These are phyloP conservation scores for Pseudotriccus pelzelni DNA, from an alignment of 2,797 vertebrate species.

Conservation along the genomic window DNA sequence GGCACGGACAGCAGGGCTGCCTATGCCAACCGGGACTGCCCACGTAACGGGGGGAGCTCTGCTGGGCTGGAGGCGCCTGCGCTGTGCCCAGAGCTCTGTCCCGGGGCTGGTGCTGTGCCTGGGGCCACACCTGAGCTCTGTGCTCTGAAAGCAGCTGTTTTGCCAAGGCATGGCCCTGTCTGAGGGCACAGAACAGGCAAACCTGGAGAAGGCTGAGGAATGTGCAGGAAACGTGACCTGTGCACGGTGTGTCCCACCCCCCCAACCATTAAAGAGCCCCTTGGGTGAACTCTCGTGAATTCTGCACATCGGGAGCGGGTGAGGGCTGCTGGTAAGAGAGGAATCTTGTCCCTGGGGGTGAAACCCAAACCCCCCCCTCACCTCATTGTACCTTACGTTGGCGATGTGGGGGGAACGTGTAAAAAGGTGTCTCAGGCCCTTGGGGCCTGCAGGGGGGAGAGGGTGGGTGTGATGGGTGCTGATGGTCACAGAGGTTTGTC, in stretches of 20 bases:
- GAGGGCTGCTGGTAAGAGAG: background rate
- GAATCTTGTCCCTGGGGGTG: no score
- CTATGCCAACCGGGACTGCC: background rate
- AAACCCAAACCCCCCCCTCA: background rate
- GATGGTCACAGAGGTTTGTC: background rate
- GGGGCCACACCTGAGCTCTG: background rate
- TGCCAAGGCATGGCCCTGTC: background rate
- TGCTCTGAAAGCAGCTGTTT: background rate
- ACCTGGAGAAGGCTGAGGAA: background rate
- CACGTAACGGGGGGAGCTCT: background rate
- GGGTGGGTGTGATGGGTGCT: background rate
- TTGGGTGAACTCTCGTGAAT: background rate
- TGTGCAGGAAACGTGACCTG: background rate
- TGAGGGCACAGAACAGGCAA: background rate
- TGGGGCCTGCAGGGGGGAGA: background rate
- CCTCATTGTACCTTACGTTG: accelerated
- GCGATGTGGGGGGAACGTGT: no score
- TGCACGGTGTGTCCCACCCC: background rate
- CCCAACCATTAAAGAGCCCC: constrained; percentile 36
- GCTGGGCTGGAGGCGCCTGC: background rate
- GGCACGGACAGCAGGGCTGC: background rate
- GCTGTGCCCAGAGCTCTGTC: background rate
- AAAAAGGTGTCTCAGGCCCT: background rate
- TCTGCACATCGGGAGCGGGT: background rate
- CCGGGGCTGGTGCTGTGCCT: background rate